Evolutionary conservation across 2,113 vertebrate species (phyloP).

Genomic region (Bos indicus): DNA sequence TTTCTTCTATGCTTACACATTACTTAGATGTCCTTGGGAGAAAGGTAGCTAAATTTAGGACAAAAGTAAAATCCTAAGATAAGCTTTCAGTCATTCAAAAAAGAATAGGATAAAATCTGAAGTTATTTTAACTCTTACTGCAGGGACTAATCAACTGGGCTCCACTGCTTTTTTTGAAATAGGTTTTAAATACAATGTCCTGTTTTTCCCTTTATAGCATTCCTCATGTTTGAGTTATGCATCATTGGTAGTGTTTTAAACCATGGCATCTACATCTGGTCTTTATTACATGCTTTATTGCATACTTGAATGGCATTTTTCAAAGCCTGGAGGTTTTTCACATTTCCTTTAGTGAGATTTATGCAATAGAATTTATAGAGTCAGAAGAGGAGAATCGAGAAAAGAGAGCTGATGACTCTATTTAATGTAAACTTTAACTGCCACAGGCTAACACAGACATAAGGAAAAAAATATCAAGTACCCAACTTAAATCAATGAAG

Average conservation of each 20-base stretch:
- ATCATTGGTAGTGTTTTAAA: constrained; percentile 4
- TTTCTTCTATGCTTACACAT: not conserved
- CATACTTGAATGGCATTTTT: constrained; percentile 26
- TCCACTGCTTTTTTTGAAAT: not conserved
- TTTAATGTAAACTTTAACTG: constrained; percentile 41
- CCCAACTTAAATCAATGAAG: constrained; percentile 24
- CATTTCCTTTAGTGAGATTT: constrained; percentile 40
- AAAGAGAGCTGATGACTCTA: not conserved
- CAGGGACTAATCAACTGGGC: not conserved
- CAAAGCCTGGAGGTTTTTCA: constrained; percentile 30
- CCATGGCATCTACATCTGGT: not conserved
- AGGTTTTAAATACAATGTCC: not conserved
- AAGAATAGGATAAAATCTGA: not conserved
- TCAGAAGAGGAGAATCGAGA: not conserved
- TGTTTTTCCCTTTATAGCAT: not conserved
- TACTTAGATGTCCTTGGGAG: not conserved
- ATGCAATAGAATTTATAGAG: constrained; percentile 19
- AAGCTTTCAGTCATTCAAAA: not conserved
- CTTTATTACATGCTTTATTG: constrained; percentile 34
- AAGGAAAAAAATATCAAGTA: not conserved
- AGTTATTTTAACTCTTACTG: not conserved
- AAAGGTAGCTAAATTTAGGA: constrained; percentile 13
- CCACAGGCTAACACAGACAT: not conserved
- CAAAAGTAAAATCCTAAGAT: not conserved
- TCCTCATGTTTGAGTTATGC: not conserved